Percentiles rank a stretch among this genome's conserved stretches.
Conservation (phyloP, 2,888 invertebrate genomes). For the Herminia tarsipennalis region DNA sequence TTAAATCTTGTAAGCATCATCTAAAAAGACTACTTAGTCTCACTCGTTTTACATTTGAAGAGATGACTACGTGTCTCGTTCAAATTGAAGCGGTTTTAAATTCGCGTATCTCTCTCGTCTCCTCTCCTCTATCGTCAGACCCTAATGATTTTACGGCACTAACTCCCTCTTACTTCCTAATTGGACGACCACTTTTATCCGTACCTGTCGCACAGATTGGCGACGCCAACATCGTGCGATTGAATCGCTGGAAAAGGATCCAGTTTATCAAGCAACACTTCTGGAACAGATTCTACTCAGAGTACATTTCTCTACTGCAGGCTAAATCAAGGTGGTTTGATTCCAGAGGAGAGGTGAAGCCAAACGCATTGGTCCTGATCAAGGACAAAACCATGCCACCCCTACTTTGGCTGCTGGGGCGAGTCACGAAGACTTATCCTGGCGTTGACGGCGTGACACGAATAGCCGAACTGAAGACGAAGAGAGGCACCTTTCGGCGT, state of each 20-base stretch:
- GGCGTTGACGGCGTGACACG: no score
- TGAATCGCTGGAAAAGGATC: conserved; percentile 1
- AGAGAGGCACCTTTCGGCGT: not conserved
- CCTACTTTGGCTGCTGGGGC: not conserved
- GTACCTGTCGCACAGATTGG: conserved; percentile 3
- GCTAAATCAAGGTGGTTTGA: not conserved
- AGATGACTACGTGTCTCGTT: conserved; percentile 11
- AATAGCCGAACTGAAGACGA: not conserved
- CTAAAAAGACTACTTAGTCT: conserved; percentile 3
- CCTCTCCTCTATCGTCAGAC: conserved; percentile 11
- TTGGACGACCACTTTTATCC: conserved; percentile 15
- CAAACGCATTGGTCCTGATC: not conserved
- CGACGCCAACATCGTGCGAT: conserved; percentile 1
- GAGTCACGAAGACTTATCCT: no score
- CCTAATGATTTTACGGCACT: conserved; percentile 11
- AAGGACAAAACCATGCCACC: not conserved
- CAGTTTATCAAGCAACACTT: conserved; percentile 6
- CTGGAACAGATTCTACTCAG: conserved; percentile 3
- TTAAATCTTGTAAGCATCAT: conserved; percentile 5
- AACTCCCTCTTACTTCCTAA: conserved; percentile 17
- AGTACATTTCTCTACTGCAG: conserved; percentile 6
- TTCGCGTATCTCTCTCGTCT: conserved; percentile 8
- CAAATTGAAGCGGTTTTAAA: conserved; percentile 15
- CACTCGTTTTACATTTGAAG: conserved; percentile 15
- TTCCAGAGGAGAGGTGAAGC: not conserved